Evolutionary conservation across 2,113 vertebrate species (phyloP).

Genomic region (Theristicus caerulescens): DNA sequence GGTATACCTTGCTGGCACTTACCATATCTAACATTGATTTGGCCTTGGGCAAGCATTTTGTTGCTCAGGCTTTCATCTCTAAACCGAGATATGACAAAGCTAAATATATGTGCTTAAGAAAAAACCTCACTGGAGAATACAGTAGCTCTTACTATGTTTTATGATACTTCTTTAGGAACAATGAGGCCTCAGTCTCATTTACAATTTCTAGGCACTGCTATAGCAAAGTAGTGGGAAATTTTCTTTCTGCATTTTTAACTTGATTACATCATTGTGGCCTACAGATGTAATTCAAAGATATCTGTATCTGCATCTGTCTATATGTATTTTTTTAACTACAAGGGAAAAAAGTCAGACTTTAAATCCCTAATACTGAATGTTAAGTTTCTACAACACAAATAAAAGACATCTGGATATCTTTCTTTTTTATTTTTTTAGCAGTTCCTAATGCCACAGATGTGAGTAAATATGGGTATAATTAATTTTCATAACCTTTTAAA

Average conservation of each 20-base stretch:
- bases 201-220: not conserved
- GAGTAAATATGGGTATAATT: slow-evolving; percentile 34
- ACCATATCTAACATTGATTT: not conserved
- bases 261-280: not conserved
- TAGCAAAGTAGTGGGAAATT: not conserved
- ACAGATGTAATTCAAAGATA: not conserved
- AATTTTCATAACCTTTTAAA: slow-evolving; percentile 55
- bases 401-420: not conserved
- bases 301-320: not conserved
- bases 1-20: not conserved
- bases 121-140: not conserved
- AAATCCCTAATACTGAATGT: not conserved
- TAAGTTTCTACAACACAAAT: not conserved
- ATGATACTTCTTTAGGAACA: not conserved
- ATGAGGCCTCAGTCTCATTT: not conserved
- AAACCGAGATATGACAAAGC: not conserved
- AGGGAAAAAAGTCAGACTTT: not conserved
- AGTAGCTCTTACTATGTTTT: not conserved
- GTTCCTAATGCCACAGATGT: not conserved
- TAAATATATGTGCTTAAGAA: not conserved
- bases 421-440: not conserved
- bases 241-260: not conserved
- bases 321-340: not conserved
- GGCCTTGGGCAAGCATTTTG: not conserved
- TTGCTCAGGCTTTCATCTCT: not conserved